Conservation (phyloP, 2,888 invertebrate genomes). For the Merodon equestris region DNA sequence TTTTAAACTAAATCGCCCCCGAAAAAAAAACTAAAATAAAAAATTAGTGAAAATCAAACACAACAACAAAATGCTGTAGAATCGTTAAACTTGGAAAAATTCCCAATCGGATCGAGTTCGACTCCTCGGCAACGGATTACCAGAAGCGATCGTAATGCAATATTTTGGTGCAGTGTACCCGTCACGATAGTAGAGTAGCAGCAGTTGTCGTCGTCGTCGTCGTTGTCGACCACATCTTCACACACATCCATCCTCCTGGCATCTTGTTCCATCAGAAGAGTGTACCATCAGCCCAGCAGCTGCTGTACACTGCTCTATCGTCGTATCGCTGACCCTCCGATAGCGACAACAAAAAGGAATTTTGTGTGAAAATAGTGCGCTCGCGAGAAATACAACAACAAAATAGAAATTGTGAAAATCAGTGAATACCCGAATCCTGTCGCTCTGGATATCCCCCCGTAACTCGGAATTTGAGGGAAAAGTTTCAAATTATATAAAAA, state of each 20-base stretch:
- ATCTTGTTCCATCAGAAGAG: slow-evolving; percentile 38
- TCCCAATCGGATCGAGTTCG: slow-evolving; percentile 53
- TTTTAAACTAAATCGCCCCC: slow-evolving; percentile 21
- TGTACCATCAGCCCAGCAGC: slow-evolving; percentile 26
- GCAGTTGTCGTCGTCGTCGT: no score
- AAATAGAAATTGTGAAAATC: not conserved
- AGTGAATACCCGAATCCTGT: no score
- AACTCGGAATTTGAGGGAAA: no score
- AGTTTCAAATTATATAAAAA: not conserved
- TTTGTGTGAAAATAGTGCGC: slow-evolving; percentile 1
- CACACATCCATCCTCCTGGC: slow-evolving; percentile 51
- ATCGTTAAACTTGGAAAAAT: slow-evolving; percentile 51
- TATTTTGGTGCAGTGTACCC: slow-evolving; percentile 60
- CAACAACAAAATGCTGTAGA: slow-evolving; percentile 47
- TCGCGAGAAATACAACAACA: not conserved
- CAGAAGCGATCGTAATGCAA: slow-evolving; percentile 52
- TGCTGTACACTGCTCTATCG: slow-evolving; percentile 26
- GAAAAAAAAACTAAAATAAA: slow-evolving; percentile 27
- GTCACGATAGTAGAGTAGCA: slow-evolving; percentile 32
- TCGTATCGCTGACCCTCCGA: not conserved
- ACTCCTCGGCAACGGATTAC: slow-evolving; percentile 46
- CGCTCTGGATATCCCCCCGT: no score
- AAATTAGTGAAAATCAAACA: no score
- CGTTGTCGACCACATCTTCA: slow-evolving; percentile 52
- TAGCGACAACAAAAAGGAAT: slow-evolving; percentile 32